Percentiles rank a stretch among this genome's conserved stretches.
These are phyloP conservation scores for Archips xylosteana DNA, from an alignment of 2,888 invertebrate genomes.

Conservation along the genomic window DNA sequence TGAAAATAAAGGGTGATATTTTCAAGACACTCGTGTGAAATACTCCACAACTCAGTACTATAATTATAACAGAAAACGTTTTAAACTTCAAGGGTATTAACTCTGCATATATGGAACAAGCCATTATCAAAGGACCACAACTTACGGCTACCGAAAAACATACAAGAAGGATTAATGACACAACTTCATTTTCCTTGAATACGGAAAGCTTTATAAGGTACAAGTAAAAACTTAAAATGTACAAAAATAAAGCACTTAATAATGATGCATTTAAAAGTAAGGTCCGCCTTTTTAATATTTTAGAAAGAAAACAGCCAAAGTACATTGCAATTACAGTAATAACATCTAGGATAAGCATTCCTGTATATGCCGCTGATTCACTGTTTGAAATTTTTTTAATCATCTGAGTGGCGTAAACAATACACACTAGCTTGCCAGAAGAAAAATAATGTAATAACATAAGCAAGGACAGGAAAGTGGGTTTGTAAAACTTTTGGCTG, in stretches of 20 bases:
- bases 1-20: constrained; percentile 61
- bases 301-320: constrained; percentile 60
- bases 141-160: constrained; percentile 64
- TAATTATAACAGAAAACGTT: constrained; percentile 54
- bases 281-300: constrained; percentile 40
- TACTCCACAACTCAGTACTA: constrained; percentile 51
- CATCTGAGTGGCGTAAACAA: constrained; percentile 50
- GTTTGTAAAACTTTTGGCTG: constrained; percentile 56
- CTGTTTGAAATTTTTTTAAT: constrained; percentile 28
- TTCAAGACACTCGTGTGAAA: constrained; percentile 59
- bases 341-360: constrained; percentile 56
- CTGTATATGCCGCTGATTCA: constrained; percentile 50
- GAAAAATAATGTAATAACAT: constrained; percentile 48
- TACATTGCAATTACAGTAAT: constrained; percentile 62
- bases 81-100: constrained; percentile 63
- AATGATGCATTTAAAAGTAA: constrained; percentile 57
- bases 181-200: constrained; percentile 56
- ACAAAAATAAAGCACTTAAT: constrained; percentile 59
- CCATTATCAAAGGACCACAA: constrained; percentile 68
- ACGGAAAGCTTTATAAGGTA: constrained; percentile 55
- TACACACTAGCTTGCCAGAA: constrained; percentile 50
- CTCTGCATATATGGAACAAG: constrained; percentile 62
- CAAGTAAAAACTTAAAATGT: constrained; percentile 61
- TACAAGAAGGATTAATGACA: constrained; percentile 58
- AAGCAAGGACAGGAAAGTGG: constrained; percentile 51